Evolutionary conservation across 2,888 invertebrate species (phyloP).

Genomic region (Seira ritae): DNA sequence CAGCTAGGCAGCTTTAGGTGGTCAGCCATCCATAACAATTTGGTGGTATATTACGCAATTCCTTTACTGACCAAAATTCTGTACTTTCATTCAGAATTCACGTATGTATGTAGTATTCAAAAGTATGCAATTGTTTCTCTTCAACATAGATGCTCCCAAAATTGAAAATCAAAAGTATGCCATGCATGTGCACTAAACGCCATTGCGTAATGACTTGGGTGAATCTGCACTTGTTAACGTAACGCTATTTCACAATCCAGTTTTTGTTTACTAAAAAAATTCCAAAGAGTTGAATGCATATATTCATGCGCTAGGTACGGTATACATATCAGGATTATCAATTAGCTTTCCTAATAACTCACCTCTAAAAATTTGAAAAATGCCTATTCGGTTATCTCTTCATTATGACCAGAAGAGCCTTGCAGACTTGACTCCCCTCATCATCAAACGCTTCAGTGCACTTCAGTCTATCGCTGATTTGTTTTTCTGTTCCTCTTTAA

Average conservation of each 20-base stretch:
- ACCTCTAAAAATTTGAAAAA: background rate
- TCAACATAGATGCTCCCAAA: background rate
- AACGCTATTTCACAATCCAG: slow-evolving; percentile 18
- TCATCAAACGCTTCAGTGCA: too few species aligned
- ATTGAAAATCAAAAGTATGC: slow-evolving; percentile 43
- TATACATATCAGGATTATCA: background rate
- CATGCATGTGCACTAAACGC: slow-evolving; percentile 1
- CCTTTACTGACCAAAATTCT: slow-evolving; percentile 6
- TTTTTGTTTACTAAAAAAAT: slow-evolving; percentile 4
- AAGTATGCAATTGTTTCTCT: background rate
- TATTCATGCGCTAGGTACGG: background rate
- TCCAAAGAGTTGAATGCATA: background rate
- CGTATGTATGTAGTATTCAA: too few species aligned
- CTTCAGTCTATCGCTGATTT: too few species aligned
- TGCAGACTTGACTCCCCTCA: background rate
- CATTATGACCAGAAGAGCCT: too few species aligned
- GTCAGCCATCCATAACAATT: too few species aligned
- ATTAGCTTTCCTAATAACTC: background rate
- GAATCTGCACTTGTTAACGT: slow-evolving; percentile 18
- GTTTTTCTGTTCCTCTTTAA: too few species aligned
- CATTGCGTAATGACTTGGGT: background rate
- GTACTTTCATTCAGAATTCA: background rate
- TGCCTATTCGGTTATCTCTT: slow-evolving; percentile 24
- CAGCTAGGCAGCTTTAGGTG: too few species aligned
- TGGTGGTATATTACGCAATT: background rate